Conservation (phyloP, 2,797 vertebrate genomes). For the Petrocephalus schoutedeni region DNA sequence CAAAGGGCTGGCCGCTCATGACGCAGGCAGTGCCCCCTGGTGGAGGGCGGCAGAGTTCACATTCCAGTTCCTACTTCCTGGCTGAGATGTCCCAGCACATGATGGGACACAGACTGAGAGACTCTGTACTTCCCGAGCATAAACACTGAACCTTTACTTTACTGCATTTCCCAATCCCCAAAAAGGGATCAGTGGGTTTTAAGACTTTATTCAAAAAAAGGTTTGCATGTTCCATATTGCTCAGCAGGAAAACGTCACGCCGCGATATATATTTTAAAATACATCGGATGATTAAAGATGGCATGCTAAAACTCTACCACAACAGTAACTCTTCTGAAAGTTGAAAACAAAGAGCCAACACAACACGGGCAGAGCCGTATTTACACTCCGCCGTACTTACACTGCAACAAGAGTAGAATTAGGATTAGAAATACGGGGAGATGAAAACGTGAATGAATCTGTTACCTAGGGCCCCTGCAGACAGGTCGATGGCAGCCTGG, state of each 20-base stretch:
- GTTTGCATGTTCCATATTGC: neutral
- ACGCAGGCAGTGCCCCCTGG: conserved; percentile 88
- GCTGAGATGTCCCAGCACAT: neutral
- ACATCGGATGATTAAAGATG: neutral
- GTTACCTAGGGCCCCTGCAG: conserved; percentile 90
- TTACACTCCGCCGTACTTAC: neutral
- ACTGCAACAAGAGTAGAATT: neutral
- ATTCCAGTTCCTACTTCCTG: neutral
- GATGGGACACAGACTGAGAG: neutral
- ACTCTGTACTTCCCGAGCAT: neutral
- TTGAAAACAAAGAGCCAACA: neutral
- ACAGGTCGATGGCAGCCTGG: conserved; percentile 90
- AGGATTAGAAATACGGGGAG: neutral
- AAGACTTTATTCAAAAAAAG: neutral
- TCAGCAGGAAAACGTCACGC: neutral
- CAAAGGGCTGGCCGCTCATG: conserved; percentile 86
- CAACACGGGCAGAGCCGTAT: neutral
- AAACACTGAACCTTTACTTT: neutral
- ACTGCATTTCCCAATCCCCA: too few species aligned
- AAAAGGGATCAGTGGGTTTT: neutral
- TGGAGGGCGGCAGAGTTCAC: neutral
- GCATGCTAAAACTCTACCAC: neutral
- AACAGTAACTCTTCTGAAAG: neutral
- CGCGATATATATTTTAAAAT: neutral
- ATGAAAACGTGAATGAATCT: neutral